A percentile compares a stretch with the other conserved stretches of the same genome.
These are phyloP conservation scores for Macrobrachium nipponense DNA, from an alignment of 1,140 invertebrate genomes.

Conservation along the genomic window DNA sequence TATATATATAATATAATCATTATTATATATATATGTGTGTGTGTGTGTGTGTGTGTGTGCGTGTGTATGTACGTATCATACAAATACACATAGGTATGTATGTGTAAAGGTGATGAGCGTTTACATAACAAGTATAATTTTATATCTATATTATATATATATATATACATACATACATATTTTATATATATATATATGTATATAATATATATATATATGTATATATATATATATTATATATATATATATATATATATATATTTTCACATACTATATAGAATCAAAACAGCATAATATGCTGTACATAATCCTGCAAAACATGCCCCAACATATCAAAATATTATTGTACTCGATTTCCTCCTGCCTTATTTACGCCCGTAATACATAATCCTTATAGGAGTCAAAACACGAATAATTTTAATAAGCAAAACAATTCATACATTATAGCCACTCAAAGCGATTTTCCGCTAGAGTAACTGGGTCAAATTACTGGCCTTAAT, in stretches of 20 bases:
- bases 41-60: neutral
- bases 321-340: neutral
- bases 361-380: no score
- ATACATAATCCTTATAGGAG: no score
- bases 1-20: neutral
- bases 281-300: neutral
- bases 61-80: neutral
- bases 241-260: conserved; percentile 15
- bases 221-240: neutral
- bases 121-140: no score
- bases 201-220: conserved; percentile 7
- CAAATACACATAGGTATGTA: neutral
- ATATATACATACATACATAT: neutral
- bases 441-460: no score
- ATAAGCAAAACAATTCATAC: no score
- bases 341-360: neutral
- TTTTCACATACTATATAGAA: neutral
- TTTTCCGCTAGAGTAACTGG: no score
- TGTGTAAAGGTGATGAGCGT: neutral
- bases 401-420: no score
- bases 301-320: neutral
- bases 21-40: neutral
- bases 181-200: neutral
- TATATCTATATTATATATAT: conserved; percentile 13
- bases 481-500: no score